These are phyloP conservation scores for Heliconius hermathena DNA, from an alignment of 1,140 invertebrate genomes.

Conservation along the genomic window DNA sequence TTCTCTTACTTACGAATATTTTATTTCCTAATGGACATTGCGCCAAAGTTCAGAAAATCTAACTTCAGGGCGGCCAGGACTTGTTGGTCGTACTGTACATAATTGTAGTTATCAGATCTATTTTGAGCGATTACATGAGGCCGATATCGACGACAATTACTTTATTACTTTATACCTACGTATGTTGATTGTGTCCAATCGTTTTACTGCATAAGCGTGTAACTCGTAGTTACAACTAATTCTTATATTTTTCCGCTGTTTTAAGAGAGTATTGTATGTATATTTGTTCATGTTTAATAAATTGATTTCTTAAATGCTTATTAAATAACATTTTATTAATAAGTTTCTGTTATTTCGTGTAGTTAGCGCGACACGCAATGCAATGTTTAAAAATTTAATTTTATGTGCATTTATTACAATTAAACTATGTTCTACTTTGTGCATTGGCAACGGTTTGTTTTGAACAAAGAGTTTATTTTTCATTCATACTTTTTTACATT, in stretches of 20 bases:
- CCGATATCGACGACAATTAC: constrained; percentile 2
- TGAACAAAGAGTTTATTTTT: background rate
- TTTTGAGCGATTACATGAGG: constrained; percentile 19
- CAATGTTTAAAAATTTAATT: background rate
- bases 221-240: background rate
- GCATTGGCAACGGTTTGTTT: background rate
- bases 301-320: no score
- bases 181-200: background rate
- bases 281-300: no score
- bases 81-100: no score
- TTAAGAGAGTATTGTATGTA: no score
- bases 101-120: constrained; percentile 18
- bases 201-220: constrained; percentile 1
- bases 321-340: constrained; percentile 1
- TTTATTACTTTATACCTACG: constrained; percentile 10
- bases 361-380: background rate
- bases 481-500: background rate
- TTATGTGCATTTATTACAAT: background rate
- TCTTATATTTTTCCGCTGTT: no score
- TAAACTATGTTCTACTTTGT: background rate
- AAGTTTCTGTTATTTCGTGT: background rate
- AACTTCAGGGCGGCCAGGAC: no score
- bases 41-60: no score
- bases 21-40: no score
- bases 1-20: no score